A percentile compares a stretch with the other conserved stretches of the same genome.
Evolutionary conservation across 2,888 invertebrate species (phyloP).

Genomic region (Gymnoscelis rufifasciata): DNA sequence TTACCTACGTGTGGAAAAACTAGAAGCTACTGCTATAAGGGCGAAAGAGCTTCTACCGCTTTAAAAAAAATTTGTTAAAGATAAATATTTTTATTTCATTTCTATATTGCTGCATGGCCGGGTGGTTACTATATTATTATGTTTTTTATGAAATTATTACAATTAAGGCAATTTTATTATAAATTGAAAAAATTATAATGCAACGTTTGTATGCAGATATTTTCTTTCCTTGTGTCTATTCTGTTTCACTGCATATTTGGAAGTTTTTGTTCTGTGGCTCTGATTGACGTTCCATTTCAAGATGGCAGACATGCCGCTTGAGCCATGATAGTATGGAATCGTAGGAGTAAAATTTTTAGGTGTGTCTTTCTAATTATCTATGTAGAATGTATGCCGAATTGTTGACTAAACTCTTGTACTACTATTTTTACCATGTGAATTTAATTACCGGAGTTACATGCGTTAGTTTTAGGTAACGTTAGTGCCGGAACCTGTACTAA

Average conservation of each 20-base stretch:
- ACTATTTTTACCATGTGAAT: slow-evolving; percentile 78
- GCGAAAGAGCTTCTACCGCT: no score
- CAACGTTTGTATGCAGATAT: no score
- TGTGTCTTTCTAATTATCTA: slow-evolving; percentile 83
- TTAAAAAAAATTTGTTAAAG: no score
- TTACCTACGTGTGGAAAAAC: no score
- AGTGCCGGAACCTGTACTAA: slow-evolving; percentile 73
- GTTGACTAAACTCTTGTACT: slow-evolving; percentile 75
- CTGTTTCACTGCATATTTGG: slow-evolving; percentile 5
- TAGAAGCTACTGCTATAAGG: no score
- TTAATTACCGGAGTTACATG: slow-evolving; percentile 72
- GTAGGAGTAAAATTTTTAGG: slow-evolving; percentile 86
- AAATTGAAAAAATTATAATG: no score
- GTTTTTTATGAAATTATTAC: no score
- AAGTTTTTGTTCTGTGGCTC: slow-evolving; percentile 53
- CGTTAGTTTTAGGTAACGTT: slow-evolving; percentile 81
- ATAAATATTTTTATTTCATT: no score
- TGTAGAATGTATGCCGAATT: slow-evolving; percentile 81
- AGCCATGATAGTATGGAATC: slow-evolving; percentile 83
- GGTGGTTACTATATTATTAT: no score
- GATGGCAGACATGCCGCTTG: slow-evolving; percentile 86
- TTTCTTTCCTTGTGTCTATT: background rate
- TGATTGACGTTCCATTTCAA: slow-evolving; percentile 84
- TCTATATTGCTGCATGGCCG: no score
- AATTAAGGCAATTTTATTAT: no score